These are phyloP conservation scores for Grammomys dolichurus DNA, from an alignment of 2,113 vertebrate species.

Conservation along the genomic window DNA sequence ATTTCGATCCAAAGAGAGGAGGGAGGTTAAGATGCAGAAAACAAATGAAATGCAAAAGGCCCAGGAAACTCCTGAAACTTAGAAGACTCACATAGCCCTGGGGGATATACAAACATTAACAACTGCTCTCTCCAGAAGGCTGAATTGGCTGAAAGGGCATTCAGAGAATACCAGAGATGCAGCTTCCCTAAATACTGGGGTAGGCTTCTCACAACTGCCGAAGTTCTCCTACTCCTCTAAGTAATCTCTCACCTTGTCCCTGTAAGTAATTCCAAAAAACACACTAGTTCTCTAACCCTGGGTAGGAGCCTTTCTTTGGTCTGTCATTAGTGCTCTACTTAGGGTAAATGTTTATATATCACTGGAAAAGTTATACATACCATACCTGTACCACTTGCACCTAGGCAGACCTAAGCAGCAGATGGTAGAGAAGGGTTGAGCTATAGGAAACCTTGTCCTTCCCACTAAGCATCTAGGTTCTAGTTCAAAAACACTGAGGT, in stretches of 20 bases:
- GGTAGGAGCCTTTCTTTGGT: background rate
- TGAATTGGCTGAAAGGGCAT: background rate
- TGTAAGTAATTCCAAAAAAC: background rate
- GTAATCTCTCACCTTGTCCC: background rate
- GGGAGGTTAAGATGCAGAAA: background rate
- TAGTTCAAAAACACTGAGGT: constrained; percentile 5
- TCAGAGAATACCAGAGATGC: background rate
- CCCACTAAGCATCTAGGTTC: background rate
- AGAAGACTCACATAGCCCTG: background rate
- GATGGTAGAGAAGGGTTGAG: background rate
- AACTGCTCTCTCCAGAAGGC: background rate
- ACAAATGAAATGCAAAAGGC: background rate
- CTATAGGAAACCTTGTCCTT: background rate
- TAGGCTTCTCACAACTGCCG: background rate
- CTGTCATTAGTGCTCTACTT: background rate
- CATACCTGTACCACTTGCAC: background rate
- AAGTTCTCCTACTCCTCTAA: background rate
- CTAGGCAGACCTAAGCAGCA: background rate
- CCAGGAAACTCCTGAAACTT: background rate
- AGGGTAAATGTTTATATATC: background rate
- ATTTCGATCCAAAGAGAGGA: background rate
- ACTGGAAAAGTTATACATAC: background rate
- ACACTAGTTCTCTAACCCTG: background rate
- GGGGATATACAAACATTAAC: background rate
- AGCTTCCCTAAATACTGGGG: background rate